A percentile compares a stretch with the other conserved stretches of the same genome.
Conservation (phyloP, 2,888 invertebrate species). For the Alloplasta piceator region DNA sequence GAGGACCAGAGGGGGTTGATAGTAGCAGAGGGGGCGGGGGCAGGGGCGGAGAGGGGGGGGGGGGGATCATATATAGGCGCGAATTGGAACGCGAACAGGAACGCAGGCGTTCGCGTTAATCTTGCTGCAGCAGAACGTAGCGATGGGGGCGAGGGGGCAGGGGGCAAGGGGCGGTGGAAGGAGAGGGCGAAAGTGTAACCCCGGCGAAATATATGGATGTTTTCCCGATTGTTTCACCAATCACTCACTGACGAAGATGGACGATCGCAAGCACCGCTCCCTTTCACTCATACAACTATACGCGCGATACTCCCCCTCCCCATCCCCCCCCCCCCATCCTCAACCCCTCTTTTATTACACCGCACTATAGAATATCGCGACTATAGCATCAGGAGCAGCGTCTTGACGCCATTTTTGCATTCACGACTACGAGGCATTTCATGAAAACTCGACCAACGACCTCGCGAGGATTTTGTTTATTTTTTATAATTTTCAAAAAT, state of each 20-base stretch:
- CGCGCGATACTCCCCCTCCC: slow-evolving; percentile 7
- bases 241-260: slow-evolving; percentile 61
- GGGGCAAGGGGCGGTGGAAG: background rate
- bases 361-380: too few relatives aligned
- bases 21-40: background rate
- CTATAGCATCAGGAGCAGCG: too few relatives aligned
- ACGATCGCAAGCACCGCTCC: slow-evolving; percentile 49
- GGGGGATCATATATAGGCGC: slow-evolving; percentile 19
- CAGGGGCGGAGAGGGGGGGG: background rate
- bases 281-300: slow-evolving; percentile 46
- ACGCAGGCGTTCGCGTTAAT: slow-evolving; percentile 54
- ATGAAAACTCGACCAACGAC: slow-evolving; percentile 6
- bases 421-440: background rate
- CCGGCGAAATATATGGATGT: slow-evolving; percentile 61
- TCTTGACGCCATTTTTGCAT: background rate
- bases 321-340: background rate
- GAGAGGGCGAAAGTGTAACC: slow-evolving; percentile 42
- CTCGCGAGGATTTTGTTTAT: too few relatives aligned
- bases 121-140: slow-evolving; percentile 33
- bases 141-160: background rate
- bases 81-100: slow-evolving; percentile 48
- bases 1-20: background rate
- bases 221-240: slow-evolving; percentile 63
- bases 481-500: too few relatives aligned
- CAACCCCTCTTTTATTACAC: too few relatives aligned